phyloP scores from a whole-genome alignment of 2,888 invertebrate species.

The Danaus chrysippus region DNA sequence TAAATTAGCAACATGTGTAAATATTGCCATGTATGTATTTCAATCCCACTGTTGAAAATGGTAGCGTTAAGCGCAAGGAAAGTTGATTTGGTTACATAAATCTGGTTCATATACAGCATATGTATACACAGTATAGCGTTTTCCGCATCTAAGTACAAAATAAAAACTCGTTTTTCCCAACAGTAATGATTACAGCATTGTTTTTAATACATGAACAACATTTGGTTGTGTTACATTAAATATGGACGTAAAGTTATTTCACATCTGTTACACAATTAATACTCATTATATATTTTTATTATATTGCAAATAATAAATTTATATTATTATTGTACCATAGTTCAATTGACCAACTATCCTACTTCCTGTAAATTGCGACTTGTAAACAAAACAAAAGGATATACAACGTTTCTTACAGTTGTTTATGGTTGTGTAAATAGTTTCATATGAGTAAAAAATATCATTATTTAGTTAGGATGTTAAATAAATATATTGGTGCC shows the following conservation, averaged over 20 bases:
- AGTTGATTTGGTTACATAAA: conserved; percentile 64
- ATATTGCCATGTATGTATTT: conserved; percentile 9
- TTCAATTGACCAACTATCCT: too few relatives aligned
- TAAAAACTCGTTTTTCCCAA: conserved; percentile 65
- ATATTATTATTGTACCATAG: too few relatives aligned
- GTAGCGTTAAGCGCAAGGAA: conserved; percentile 44
- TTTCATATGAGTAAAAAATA: background rate
- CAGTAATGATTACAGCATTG: conserved; percentile 62
- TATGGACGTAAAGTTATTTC: conserved; percentile 23
- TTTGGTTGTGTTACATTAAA: conserved; percentile 51
- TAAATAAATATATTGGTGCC: background rate
- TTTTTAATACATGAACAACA: conserved; percentile 50
- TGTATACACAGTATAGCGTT: conserved; percentile 28
- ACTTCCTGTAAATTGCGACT: background rate
- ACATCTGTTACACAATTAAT: background rate
- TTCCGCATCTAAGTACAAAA: conserved; percentile 36
- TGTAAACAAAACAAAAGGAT: background rate
- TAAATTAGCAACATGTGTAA: too few relatives aligned
- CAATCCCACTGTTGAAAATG: conserved; percentile 25
- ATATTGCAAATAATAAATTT: background rate
- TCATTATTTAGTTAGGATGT: background rate
- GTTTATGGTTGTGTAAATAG: background rate
- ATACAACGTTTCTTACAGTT: background rate
- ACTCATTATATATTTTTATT: background rate
- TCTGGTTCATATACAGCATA: conserved; percentile 51